A percentile compares a stretch with the other conserved stretches of the same genome.
These are phyloP conservation scores for Nudaria mundana DNA, from an alignment of 2,888 invertebrate species.

Conservation along the genomic window DNA sequence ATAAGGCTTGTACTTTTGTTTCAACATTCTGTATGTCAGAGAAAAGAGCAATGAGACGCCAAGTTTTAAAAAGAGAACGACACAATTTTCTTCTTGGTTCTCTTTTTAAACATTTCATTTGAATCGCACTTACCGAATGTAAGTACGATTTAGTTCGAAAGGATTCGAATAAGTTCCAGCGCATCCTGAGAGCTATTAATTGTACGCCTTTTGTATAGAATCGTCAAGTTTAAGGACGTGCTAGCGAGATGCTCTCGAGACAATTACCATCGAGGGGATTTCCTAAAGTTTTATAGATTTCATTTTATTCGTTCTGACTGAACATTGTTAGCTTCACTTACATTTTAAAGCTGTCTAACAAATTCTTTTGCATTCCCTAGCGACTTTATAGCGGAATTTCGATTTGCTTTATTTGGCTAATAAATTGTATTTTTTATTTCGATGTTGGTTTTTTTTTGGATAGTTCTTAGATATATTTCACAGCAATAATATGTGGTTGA, in stretches of 20 bases:
- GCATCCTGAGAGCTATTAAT: slow-evolving; percentile 48
- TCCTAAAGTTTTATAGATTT: slow-evolving; percentile 38
- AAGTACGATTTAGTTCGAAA: too few relatives aligned
- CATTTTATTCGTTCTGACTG: slow-evolving; percentile 35
- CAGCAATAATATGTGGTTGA: too few relatives aligned
- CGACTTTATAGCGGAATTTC: slow-evolving; percentile 26
- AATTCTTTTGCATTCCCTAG: slow-evolving; percentile 30
- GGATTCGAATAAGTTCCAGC: slow-evolving; percentile 38
- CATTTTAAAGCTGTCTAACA: slow-evolving; percentile 25
- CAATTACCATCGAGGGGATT: slow-evolving; percentile 38
- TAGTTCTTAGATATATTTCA: too few relatives aligned
- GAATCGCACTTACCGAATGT: slow-evolving; percentile 49
- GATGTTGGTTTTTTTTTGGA: background rate
- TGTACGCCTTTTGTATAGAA: slow-evolving; percentile 40
- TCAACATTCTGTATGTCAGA: slow-evolving; percentile 32
- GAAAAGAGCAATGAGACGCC: slow-evolving; percentile 58
- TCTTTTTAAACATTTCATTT: slow-evolving; percentile 61
- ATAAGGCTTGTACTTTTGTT: too few relatives aligned
- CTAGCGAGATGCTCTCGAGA: slow-evolving; percentile 34
- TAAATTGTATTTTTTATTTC: slow-evolving; percentile 13
- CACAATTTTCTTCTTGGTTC: slow-evolving; percentile 53
- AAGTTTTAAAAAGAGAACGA: slow-evolving; percentile 55
- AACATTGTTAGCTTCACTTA: slow-evolving; percentile 31
- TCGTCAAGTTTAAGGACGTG: slow-evolving; percentile 36
- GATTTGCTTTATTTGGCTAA: slow-evolving; percentile 26